Conservation (phyloP, 2,797 vertebrate genomes). For the Poecilia picta region DNA sequence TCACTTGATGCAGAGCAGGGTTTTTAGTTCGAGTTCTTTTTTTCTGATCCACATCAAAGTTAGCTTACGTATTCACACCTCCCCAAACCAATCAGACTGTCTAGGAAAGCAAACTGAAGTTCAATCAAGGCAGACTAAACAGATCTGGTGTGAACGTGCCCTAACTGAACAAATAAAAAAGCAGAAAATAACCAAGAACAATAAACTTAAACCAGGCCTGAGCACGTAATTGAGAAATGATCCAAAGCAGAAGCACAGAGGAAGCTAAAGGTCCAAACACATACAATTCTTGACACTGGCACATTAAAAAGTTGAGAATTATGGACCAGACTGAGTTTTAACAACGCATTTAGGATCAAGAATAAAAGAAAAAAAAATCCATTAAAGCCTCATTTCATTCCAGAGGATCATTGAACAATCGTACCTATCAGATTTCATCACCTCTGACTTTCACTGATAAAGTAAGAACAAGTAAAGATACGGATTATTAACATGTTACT, state of each 20-base stretch:
- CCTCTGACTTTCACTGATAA: slow-evolving; percentile 19
- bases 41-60: no score
- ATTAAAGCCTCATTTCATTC: slow-evolving; percentile 38
- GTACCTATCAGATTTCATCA: slow-evolving; percentile 2
- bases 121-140: neutral
- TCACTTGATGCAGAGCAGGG: no score
- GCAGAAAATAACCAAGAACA: no score
- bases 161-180: neutral
- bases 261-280: neutral
- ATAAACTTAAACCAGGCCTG: neutral
- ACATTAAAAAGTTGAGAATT: slow-evolving; percentile 41
- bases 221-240: neutral
- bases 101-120: neutral
- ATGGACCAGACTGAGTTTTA: slow-evolving; percentile 11
- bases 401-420: slow-evolving; percentile 4
- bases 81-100: neutral
- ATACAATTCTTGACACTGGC: neutral
- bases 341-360: slow-evolving; percentile 11
- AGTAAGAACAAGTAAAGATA: neutral
- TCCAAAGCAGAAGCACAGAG: neutral
- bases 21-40: no score
- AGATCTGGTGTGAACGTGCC: neutral
- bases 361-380: slow-evolving; percentile 26
- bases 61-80: no score
- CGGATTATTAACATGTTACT: neutral